A percentile compares a stretch with the other conserved stretches of the same genome.
Conservation (phyloP, 2,888 invertebrate genomes). For the Apamea anceps region DNA sequence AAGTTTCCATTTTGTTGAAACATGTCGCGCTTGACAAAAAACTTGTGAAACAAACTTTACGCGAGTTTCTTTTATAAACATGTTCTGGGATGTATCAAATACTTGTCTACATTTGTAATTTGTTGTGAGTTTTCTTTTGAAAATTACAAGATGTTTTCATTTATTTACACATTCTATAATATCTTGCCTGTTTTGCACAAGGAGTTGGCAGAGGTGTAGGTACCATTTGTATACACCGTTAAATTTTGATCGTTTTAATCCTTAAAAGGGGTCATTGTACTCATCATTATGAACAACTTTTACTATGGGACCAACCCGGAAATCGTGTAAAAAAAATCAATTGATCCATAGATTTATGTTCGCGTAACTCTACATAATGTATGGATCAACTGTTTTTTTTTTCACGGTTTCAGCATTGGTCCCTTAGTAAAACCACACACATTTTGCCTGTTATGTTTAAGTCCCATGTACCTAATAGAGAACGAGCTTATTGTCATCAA, state of each 20-base stretch:
- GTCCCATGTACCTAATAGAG: not conserved
- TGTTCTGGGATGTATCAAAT: conserved; percentile 23
- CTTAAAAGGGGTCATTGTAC: too few relatives aligned
- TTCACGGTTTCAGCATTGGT: too few relatives aligned
- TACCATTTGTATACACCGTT: not conserved
- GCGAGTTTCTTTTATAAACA: conserved; percentile 40
- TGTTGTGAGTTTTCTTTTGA: conserved; percentile 12
- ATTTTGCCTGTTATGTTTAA: not conserved
- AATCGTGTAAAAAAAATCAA: too few relatives aligned
- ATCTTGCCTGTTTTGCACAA: not conserved
- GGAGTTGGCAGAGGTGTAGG: not conserved
- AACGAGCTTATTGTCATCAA: not conserved
- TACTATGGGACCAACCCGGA: too few relatives aligned
- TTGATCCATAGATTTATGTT: too few relatives aligned
- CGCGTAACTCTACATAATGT: too few relatives aligned
- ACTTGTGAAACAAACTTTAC: conserved; percentile 24
- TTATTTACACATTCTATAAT: not conserved
- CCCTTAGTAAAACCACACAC: too few relatives aligned
- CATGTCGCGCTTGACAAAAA: conserved; percentile 50
- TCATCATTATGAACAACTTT: too few relatives aligned
- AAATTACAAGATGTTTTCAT: not conserved
- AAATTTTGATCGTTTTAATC: too few relatives aligned
- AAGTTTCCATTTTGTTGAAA: conserved; percentile 46
- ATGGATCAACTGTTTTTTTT: too few relatives aligned
- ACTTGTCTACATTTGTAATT: conserved; percentile 28